Base-by-base conservation (phyloP, 2,888 invertebrate genomes). In the Pachydiplax longipennis region DNA sequence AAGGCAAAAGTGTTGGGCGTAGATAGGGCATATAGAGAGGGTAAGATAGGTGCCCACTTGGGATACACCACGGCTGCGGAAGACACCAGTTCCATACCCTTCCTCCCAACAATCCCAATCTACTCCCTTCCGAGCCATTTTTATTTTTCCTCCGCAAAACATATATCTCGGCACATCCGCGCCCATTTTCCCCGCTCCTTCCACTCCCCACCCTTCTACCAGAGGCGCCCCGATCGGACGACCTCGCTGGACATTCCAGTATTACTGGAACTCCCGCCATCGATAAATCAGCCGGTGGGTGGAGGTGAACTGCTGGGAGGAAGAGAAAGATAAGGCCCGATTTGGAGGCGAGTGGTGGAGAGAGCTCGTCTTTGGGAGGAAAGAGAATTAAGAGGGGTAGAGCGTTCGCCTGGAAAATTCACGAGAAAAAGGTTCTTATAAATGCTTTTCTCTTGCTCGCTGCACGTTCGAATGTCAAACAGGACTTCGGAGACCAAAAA, bases 191-290 rank as follows among this genome's bases (percentile, higher is more conserved):
- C 87, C 65, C 87, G n/a, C 53, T 53, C 48, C 48, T 31, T 2
- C 31, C 0, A 48, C 35, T 31, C 13, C 37, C 53, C 83, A 35
- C 83, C 58, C 53, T 35, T 13, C 58, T 18, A 53, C 58, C 87
- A 53, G 53, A 58, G 25, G 31, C 87, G 18, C 87, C 61, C 87
- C 87, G 87, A 87, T 87, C 87, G 87, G 87, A n/a, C 83, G 83
- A 48, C 82, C 44, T 82, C 83, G 83, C 83, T 83, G 83, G 65
- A 87, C 87, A 87, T 87, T 87, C 87, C 87, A 87, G 87, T 87
- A 87, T 87, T 87, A 87, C 87, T 87, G 87, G 87, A 87, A 87
- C 87, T 87, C 58, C 87, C 87, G 87, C 87, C 87, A 61, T 87
- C 87, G 65, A 87, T 87, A 87, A 87, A 87, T 87, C 87, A 87